Evolutionary conservation across 2,113 vertebrate species (phyloP), one percentile per base, ranked within the genome.

Genomic region (Saccopteryx leptura): DNA sequence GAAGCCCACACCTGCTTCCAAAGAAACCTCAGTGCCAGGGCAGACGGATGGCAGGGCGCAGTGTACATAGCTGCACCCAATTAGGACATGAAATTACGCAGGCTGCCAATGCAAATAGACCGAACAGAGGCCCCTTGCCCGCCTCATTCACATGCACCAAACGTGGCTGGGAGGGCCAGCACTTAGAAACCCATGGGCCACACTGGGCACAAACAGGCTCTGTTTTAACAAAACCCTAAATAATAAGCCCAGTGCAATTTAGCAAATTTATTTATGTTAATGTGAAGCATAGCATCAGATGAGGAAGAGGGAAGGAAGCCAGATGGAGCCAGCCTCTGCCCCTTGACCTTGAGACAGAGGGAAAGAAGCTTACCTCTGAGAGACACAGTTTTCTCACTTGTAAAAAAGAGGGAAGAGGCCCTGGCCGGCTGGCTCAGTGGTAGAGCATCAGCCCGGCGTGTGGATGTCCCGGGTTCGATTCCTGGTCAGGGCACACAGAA

Each of bases 101-200:
- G 71, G 71, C 85, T 94, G 85, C 88, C 95, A 90, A 58, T 33
- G 80, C 91, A 92, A 82, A 96, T 6, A 87, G 84, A 72, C 69
- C 58, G 4, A 21, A 19, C 17, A 1, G 26, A 71, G 88, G 61
- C 48, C 83, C 90, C 23, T 52, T 0, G 19, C 63, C 52, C 0
- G 0, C 80, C 61, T 82, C 93, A 66, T 68, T 68, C 5, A 3
- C 76, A 80, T 31, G 88, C 75, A 31, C 6, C 1, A 31, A 68
- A 39, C 9, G 18, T 39, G 39, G 84, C 84, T 9, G 83, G 19
- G 6, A 63, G 58, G 84, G 65, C 63, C 83, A 19, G 81, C 46
- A 54, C 87, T 72, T 33, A 56, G 82, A 46, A 75, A 50, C 15
- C 75, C 4, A 0, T 6, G 46, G 63, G 31, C 80, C 39, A 21